These are phyloP conservation scores for Cephonodes hylas DNA, from an alignment of 2,888 invertebrate genomes.

Conservation along the genomic window DNA sequence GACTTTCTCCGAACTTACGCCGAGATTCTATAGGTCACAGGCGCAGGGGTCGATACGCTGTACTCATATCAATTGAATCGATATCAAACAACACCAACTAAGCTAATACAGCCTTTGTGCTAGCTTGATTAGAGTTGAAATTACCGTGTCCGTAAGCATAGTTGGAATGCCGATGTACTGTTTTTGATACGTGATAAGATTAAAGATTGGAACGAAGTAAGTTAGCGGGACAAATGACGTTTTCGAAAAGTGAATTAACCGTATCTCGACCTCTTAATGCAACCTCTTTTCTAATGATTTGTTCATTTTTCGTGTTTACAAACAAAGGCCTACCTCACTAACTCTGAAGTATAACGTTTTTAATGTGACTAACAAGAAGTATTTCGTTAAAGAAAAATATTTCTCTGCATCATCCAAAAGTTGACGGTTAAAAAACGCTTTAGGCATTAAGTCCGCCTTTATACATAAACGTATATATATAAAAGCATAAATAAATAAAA, in stretches of 20 bases:
- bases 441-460: too few species aligned
- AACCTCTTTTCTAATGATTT: neutral
- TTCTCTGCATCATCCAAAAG: too few species aligned
- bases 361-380: neutral
- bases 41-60: constrained; percentile 58
- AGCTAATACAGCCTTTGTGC: constrained; percentile 36
- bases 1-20: constrained; percentile 67
- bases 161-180: constrained; percentile 33
- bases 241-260: constrained; percentile 1
- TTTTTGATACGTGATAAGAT: constrained; percentile 57
- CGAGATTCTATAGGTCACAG: constrained; percentile 72
- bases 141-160: constrained; percentile 24
- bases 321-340: neutral
- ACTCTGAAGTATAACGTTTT: neutral
- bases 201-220: constrained; percentile 32
- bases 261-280: neutral
- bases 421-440: too few species aligned
- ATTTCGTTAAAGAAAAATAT: too few species aligned
- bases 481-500: too few species aligned
- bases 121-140: constrained; percentile 12
- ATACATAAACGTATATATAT: too few species aligned
- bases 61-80: constrained; percentile 62
- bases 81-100: constrained; percentile 23
- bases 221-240: constrained; percentile 36
- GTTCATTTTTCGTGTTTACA: neutral